These are phyloP conservation scores for Drosophila lacertosa DNA, from an alignment of 1,140 invertebrate genomes.

Conservation along the genomic window DNA sequence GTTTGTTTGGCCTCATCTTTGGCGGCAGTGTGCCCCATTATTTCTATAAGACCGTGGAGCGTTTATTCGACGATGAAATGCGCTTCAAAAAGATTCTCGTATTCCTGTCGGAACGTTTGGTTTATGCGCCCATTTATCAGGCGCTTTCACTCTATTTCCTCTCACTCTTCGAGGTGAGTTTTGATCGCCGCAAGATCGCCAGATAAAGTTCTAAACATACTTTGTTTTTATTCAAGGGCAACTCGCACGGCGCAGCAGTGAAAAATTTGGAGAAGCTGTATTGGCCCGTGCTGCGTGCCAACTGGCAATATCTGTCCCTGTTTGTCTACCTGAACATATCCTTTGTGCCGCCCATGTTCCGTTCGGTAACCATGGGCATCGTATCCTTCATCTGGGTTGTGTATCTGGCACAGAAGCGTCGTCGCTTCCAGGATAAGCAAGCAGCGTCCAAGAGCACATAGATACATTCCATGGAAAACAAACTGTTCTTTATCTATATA, in stretches of 20 bases:
- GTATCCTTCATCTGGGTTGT: conserved; percentile 89
- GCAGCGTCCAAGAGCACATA: conserved; percentile 55
- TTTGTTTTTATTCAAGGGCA: conserved; percentile 84
- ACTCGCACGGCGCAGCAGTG: conserved; percentile 86
- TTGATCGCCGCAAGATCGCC: neutral
- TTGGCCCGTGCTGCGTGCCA: conserved; percentile 87
- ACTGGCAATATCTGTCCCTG: conserved; percentile 89
- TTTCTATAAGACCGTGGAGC: conserved; percentile 88
- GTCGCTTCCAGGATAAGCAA: conserved; percentile 74
- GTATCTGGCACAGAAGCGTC: conserved; percentile 86
- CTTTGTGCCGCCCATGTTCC: conserved; percentile 89
- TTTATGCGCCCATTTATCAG: conserved; percentile 89
- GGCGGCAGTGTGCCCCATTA: conserved; percentile 90
- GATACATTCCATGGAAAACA: conserved; percentile 6
- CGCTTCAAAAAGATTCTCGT: conserved; percentile 73
- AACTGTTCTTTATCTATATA: conserved; percentile 19
- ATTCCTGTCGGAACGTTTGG: conserved; percentile 87
- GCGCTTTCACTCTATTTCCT: conserved; percentile 88
- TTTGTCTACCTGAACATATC: conserved; percentile 89
- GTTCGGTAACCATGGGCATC: conserved; percentile 88
- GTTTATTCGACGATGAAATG: conserved; percentile 71
- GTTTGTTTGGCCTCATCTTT: conserved; percentile 89
- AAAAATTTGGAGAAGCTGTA: conserved; percentile 87
- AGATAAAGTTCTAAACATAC: neutral
- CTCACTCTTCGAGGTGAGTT: conserved; percentile 87